Evolutionary conservation across 2,797 vertebrate species (phyloP), one percentile per base, ranked within the genome.

Genomic region (Micrastur ruficollis): DNA sequence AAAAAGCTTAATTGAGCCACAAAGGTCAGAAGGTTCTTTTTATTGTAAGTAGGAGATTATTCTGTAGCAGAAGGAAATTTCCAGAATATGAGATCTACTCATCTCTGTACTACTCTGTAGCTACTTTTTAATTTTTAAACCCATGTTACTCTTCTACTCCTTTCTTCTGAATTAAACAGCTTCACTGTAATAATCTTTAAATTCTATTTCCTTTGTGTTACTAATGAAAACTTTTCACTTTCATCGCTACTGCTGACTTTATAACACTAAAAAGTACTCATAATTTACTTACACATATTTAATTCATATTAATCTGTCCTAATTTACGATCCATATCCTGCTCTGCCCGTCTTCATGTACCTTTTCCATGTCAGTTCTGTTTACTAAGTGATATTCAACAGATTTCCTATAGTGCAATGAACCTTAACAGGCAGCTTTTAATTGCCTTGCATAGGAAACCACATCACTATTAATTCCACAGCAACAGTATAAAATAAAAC

Each of bases 1-100:
- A 98, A 98, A 98, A 98, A 97, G 97, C 97, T 98, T 98, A 99
- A 98, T 96, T 98, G 97, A 99, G 97, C 94, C 97, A 98, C 97
- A 98, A 98, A 98, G 98, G 97, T 98, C 98, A 98, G 97, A 96
- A 95, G 97, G 98, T 97, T 98, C 97, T 97, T 98, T 98, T 96
- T 96, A 98, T 97, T 98, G 93, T 98, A 98, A 98, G 97, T 97
- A 94, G 42, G 68, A 95, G 81, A 95, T 67, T 58, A 95, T 67
- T 76, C 65, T 34, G 32, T 12, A 21, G 76, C 31, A 92, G 58
- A 70, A 74, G 50, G 52, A 94, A 95, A 92, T 55, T 94, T 91
- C 83, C 50, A 89, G 72, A 95, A 95, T 67, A 59, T 46, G 71
- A 93, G 79, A 76, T 53, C 40, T 68, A 47, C 23, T 75, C 72